Base-by-base conservation (phyloP, 2,888 invertebrate species). In the Aquatica leii region DNA sequence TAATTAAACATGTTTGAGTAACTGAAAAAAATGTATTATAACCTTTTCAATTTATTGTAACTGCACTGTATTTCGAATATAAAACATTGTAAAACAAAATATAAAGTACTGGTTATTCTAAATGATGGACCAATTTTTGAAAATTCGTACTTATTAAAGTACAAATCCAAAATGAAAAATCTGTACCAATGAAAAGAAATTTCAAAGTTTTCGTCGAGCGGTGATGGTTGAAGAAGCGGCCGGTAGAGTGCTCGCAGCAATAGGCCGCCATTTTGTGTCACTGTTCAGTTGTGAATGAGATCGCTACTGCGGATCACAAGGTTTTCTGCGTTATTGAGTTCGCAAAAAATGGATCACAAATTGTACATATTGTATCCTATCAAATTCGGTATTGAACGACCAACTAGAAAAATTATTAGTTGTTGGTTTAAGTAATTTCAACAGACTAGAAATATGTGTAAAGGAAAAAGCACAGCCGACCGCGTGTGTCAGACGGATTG, bases 271-370 rank as follows among this genome's bases (percentile, higher is more conserved):
- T 14, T 46, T n/a, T 18, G 46, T 46, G 5, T 41, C 41, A 41
- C 41, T 46, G 46, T n/a, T 46, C 5, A 46, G 46, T 46, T 46
- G 46, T 46, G 46, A 3, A 11, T 46, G 46, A 46, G 46, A 46
- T 46, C 4, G 46, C 46, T 46, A 46, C 46, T 17, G 12, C 17
- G 46, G 2, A 46, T 12, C 46, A 46, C 17, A 46, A 46, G 46
- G 46, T 46, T 46, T 46, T 46, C 17, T 46, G 46, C 46, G 46
- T 46, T 46, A 8, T 46, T 46, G 46, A 46, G 18, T 46, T 46
- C 17, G 46, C 46, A 15, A 46, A 46, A 46, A 46, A 17, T 46
- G 46, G 17, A 17, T 46, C 46, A 17, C 46, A 3, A 46, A 17
- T 46, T 46, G 15, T 3, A 46, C 46, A 46, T 46, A 15, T 46